Conservation (phyloP, 2,113 vertebrate genomes). For the Daboia siamensis region DNA sequence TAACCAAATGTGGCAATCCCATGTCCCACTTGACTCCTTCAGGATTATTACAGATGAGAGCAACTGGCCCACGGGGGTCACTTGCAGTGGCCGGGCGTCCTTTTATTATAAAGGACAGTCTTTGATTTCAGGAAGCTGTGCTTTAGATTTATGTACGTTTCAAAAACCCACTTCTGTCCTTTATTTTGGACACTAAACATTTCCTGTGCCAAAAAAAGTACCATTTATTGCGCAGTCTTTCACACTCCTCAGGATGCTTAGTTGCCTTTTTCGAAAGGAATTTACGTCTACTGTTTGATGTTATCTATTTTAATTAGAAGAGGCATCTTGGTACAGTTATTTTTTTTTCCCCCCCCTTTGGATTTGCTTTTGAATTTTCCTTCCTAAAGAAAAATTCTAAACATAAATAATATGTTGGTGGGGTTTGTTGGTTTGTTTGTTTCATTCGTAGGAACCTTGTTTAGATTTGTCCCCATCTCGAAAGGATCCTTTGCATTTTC, state of each 20-base stretch:
- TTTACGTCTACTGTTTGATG: neutral
- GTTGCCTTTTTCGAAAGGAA: neutral
- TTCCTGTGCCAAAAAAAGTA: neutral
- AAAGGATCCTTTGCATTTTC: neutral
- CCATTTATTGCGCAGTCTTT: neutral
- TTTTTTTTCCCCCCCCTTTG: accelerated
- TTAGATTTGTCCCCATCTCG: neutral
- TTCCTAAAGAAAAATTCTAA: neutral
- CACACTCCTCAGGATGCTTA: neutral
- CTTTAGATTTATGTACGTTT: neutral
- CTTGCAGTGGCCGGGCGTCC: neutral
- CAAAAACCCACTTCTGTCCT: neutral
- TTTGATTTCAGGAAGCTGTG: neutral
- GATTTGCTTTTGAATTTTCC: neutral
- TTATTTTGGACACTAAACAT: neutral
- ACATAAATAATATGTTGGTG: neutral
- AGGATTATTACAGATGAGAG: neutral
- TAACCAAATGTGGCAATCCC: neutral
- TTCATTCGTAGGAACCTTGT: neutral
- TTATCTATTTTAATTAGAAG: neutral
- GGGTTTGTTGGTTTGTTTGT: no score
- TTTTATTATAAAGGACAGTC: neutral
- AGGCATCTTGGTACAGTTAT: neutral
- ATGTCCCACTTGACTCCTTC: neutral
- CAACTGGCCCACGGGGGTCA: neutral